Conservation (phyloP, 2,888 invertebrate genomes). For the Acanthosepion pharaonis region DNA sequence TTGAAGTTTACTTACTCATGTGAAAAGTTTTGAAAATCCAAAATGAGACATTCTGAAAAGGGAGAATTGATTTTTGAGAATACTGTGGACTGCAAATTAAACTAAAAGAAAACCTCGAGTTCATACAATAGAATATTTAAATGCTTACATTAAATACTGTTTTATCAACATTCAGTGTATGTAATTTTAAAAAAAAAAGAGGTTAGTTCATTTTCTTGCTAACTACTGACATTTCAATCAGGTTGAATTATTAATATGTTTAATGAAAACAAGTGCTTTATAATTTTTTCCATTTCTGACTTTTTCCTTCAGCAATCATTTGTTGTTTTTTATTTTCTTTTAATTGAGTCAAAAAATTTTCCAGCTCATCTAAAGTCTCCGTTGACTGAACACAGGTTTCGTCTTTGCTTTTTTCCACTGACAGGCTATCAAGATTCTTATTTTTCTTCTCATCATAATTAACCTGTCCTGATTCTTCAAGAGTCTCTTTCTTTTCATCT, state of each 20-base stretch:
- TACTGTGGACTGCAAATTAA: neutral
- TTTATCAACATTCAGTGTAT: too few relatives aligned
- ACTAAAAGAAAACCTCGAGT: neutral
- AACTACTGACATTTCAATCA: neutral
- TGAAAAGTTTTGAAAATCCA: neutral
- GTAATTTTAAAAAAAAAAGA: neutral
- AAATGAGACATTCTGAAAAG: neutral
- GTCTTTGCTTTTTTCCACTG: neutral
- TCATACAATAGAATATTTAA: neutral
- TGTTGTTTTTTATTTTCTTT: conserved; percentile 58
- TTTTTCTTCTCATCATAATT: neutral
- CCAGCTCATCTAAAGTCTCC: conserved; percentile 49
- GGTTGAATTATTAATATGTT: neutral
- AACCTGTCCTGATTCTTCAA: neutral
- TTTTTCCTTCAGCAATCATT: conserved; percentile 56
- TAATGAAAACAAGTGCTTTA: neutral
- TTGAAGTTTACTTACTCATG: neutral
- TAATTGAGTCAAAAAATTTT: conserved; percentile 52
- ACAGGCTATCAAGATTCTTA: neutral
- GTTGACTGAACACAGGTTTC: conserved; percentile 11
- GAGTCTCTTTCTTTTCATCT: neutral
- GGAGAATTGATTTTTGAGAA: neutral
- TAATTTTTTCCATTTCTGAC: conserved; percentile 39
- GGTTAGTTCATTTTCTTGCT: neutral
- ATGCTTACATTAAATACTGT: neutral